Percentiles rank a stretch among this genome's conserved stretches.
Evolutionary conservation across 2,888 invertebrate species (phyloP).

Genomic region (Arctia plantaginis): DNA sequence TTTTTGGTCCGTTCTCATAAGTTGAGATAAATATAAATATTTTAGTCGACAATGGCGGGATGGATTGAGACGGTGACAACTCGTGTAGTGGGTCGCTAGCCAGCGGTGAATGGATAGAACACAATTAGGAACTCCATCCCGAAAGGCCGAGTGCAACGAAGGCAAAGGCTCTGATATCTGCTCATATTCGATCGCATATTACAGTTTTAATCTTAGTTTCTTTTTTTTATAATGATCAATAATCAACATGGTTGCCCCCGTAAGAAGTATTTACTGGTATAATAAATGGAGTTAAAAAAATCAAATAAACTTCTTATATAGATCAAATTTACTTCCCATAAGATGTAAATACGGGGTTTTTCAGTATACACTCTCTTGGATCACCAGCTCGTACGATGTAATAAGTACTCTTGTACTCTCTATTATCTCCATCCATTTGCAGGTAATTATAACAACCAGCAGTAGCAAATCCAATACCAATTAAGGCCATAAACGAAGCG

Average conservation of each 20-base stretch:
- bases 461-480: slow-evolving; percentile 84
- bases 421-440: slow-evolving; percentile 87
- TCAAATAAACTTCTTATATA: not conserved
- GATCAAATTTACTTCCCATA: too few species aligned
- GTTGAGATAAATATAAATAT: too few species aligned
- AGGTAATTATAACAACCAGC: slow-evolving; percentile 78
- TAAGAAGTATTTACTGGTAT: not conserved
- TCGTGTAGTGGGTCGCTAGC: too few species aligned
- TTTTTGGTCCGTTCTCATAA: too few species aligned
- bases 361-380: slow-evolving; percentile 81
- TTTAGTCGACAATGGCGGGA: too few species aligned
- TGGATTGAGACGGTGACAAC: too few species aligned
- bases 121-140: too few species aligned
- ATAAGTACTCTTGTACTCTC: slow-evolving; percentile 87
- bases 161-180: too few species aligned
- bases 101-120: too few species aligned
- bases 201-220: not conserved
- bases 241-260: not conserved
- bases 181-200: not conserved
- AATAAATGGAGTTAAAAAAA: not conserved
- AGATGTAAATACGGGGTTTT: slow-evolving; percentile 67
- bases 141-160: too few species aligned
- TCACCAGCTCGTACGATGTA: slow-evolving; percentile 88
- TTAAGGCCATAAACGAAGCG: slow-evolving; percentile 82
- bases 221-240: not conserved